Evolutionary conservation across 2,113 vertebrate genomes (phyloP), one percentile per base, ranked within the genome.

Genomic region (Leptocoma aspasia): DNA sequence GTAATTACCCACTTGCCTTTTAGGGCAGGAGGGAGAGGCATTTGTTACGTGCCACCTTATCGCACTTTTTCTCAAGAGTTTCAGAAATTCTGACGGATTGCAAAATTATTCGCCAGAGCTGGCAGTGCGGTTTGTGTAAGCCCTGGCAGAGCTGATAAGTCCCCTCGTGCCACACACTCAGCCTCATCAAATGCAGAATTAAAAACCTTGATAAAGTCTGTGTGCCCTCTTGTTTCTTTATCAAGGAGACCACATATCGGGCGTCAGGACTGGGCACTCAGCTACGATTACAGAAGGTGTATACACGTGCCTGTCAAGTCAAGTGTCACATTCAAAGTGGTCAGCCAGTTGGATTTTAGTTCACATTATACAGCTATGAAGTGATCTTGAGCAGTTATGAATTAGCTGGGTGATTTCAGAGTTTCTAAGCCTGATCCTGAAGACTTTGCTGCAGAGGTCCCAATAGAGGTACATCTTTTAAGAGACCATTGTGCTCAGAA

Each of bases 131-230:
- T 45, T 60, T 45, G 69, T 8, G 1, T 4, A 76, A 70, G n/a
- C 41, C 21, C 50, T 45, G 79, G 61, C 9, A 44, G 47, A n/a
- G 37, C 3, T 30, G 83, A 59, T 80, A 82, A 92, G 41, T 47
- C 9, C 31, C 27, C 35, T 8, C 0, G 2, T 33, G 61, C 56
- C 64, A 60, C 54, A 1, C 5, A 3, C 54, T 47, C 1, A 0
- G 73, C 49, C 50, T 16, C 72, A 69, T 26, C 31, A 31, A 53
- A n/a, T 0, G 14, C 20, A 31, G 70, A 28, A 82, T 54, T 41
- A 37, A n/a, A 23, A 35, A 65, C 26, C 20, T 33, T 2, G 50
- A 35, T 45, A 61, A 81, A 30, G 39, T 2, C 47, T 33, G 42
- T 0, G 1, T 26, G 59, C 28, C 50, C 60, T 69, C 44, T 3